Evolutionary conservation across 1,140 invertebrate genomes (phyloP), one percentile per base, ranked within the genome.

Genomic region (Heliothis subflexa): DNA sequence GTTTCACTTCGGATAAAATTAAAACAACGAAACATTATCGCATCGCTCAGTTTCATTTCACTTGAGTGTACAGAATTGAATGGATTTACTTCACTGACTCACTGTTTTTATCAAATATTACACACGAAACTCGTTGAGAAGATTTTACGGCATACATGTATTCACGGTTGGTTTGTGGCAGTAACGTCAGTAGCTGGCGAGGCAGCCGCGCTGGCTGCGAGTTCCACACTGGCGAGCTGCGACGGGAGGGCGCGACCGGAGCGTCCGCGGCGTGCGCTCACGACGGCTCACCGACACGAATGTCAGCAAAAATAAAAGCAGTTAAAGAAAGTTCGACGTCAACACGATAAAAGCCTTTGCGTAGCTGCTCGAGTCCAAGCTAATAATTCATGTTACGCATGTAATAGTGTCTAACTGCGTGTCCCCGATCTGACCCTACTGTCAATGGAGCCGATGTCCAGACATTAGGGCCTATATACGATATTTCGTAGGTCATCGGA

Each of bases 281-380:
- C 82, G 72, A 72, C 88, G 61, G 40, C 74, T 55, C 25, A 47
- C 85, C 86, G 89, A 88, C 87, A 82, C 90, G 88, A 93, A 93
- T 93, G 91, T 59, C 62, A 79, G 84, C 88, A 88, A 88, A 89
- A 85, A 90, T 89, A 87, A 87, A 89, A 88, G 84, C 86, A 87
- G 78, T 78, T 80, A 74, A 93, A 94, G 92, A 94, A 94, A 94
- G 91, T 94, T 89, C 86, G 86, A 90, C 90, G 90, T 91, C 90
- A 92, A 83, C 83, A 78, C 84, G 82, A 85, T 86, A 92, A 87
- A 90, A 91, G 85, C 88, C 90, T 91, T 82, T 80, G 84, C 84
- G 61, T 82, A 61, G 77, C 84, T 83, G 85, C 83, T 83, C 83
- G 84, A 89, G 89, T 91, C 82, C 81, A 88, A 86, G 85, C 83